Percentiles rank a stretch among this genome's conserved stretches.
These are phyloP conservation scores for Drosophila robusta DNA, from an alignment of 2,888 invertebrate species.

Conservation along the genomic window DNA sequence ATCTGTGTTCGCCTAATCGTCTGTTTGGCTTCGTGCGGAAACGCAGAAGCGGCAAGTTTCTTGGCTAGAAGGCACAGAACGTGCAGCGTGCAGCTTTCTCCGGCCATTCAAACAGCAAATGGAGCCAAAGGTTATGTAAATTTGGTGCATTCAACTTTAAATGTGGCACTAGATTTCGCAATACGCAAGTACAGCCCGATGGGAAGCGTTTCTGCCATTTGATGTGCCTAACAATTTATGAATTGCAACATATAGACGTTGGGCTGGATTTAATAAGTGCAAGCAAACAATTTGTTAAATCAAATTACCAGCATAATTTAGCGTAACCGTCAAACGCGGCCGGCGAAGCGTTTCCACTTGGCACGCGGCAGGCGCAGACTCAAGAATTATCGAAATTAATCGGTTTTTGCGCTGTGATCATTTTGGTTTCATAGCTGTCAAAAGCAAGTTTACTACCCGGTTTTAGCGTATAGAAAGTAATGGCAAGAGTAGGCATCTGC, in stretches of 20 bases:
- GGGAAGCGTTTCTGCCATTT: conserved; percentile 50
- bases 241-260: conserved; percentile 62
- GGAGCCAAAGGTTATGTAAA: conserved; percentile 64
- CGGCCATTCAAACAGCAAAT: conserved; percentile 14
- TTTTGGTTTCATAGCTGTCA: not conserved
- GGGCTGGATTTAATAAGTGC: conserved; percentile 62
- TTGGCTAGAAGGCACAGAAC: conserved; percentile 65
- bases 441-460: not conserved
- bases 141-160: conserved; percentile 56
- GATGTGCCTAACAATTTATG: conserved; percentile 28
- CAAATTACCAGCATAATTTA: conserved; percentile 73
- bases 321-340: conserved; percentile 52
- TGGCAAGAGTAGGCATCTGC: no score
- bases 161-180: conserved; percentile 52
- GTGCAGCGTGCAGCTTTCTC: conserved; percentile 64
- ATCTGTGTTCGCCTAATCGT: not conserved
- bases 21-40: conserved; percentile 47
- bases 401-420: not conserved
- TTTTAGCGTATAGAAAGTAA: no score
- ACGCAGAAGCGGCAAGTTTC: conserved; percentile 74
- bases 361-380: conserved; percentile 27
- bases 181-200: conserved; percentile 11
- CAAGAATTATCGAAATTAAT: conserved; percentile 29
- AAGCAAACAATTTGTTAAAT: conserved; percentile 77
- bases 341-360: conserved; percentile 54